phyloP scores from a whole-genome alignment of 1,140 invertebrate genomes.

The Bombus picipes region DNA sequence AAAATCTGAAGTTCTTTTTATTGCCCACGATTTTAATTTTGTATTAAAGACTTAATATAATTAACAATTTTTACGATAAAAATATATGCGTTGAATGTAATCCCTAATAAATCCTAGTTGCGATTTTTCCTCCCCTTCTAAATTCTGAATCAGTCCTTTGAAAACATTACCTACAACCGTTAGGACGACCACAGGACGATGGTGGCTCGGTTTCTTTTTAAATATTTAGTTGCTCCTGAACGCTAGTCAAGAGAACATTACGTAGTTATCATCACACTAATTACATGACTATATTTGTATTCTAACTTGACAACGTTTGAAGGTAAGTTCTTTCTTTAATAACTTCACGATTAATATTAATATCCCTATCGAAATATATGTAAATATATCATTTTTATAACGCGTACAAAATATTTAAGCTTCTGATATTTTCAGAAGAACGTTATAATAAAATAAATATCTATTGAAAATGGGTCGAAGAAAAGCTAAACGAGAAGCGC shows the following conservation, averaged over 20 bases:
- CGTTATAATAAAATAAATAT: no score
- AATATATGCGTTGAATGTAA: slow-evolving; percentile 8
- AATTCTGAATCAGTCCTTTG: neutral
- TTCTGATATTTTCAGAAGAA: no score
- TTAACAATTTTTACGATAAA: slow-evolving; percentile 7
- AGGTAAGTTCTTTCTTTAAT: neutral
- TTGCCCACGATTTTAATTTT: slow-evolving; percentile 26
- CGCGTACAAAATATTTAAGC: no score
- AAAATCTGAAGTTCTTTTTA: slow-evolving; percentile 15
- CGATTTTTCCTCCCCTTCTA: neutral
- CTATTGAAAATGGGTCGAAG: slow-evolving; percentile 68
- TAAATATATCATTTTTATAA: neutral
- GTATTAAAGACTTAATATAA: slow-evolving; percentile 22
- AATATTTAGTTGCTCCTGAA: neutral
- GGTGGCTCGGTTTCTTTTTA: neutral
- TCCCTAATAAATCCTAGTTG: neutral
- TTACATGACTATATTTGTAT: neutral
- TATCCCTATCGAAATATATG: neutral
- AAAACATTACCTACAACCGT: neutral
- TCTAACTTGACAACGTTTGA: neutral
- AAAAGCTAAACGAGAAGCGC: slow-evolving; percentile 92
- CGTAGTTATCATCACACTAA: neutral
- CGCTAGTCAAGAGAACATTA: neutral
- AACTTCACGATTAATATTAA: neutral
- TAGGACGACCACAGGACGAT: neutral